phyloP scores from a whole-genome alignment of 2,113 vertebrate genomes.

The Nycticryphes semicollaris region DNA sequence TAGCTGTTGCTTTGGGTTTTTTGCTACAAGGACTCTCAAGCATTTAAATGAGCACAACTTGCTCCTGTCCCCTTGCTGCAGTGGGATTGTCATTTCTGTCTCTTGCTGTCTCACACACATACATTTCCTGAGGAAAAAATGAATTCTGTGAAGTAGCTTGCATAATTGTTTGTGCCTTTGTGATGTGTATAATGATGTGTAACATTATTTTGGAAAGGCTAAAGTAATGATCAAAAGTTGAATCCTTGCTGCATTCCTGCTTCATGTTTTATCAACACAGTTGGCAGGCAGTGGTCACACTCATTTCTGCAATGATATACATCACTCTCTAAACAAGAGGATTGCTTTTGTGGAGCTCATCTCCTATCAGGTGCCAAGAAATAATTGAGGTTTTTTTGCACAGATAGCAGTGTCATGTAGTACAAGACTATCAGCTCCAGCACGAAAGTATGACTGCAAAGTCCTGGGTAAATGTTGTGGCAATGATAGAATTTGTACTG shows the following conservation, averaged over 20 bases:
- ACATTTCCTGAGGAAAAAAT: background rate
- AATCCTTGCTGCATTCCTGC: background rate
- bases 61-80: background rate
- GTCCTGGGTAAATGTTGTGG: background rate
- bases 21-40: background rate
- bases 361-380: background rate
- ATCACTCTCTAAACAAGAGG: background rate
- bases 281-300: background rate
- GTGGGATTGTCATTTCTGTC: constrained; percentile 25
- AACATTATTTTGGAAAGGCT: constrained; percentile 4
- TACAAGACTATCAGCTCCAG: background rate
- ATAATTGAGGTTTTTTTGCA: background rate
- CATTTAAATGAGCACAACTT: constrained; percentile 4
- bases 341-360: background rate
- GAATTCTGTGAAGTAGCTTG: background rate
- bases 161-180: constrained; percentile 16
- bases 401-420: background rate
- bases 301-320: background rate
- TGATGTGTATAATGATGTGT: background rate
- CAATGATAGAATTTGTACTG: background rate
- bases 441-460: background rate
- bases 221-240: background rate
- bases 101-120: background rate
- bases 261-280: background rate
- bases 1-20: background rate